phyloP scores from a whole-genome alignment of 92 coral and sea anemone species.

The Nematostella vectensis region DNA sequence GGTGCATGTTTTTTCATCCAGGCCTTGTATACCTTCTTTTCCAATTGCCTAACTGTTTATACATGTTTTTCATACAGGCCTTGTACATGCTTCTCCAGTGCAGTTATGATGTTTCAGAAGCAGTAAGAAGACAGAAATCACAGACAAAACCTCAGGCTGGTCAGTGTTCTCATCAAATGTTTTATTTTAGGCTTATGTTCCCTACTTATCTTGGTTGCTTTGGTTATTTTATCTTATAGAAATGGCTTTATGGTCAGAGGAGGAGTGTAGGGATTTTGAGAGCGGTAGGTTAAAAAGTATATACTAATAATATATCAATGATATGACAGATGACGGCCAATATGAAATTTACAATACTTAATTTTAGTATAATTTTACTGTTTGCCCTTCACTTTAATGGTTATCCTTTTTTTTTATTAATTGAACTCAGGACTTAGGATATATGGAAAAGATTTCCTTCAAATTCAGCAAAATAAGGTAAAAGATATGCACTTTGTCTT shows the following conservation, averaged over 20 bases:
- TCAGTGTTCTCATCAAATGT: conserved; percentile 10
- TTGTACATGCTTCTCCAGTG: conserved; percentile 90
- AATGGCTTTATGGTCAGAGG: conserved; percentile 99
- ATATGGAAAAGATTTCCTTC: conserved; percentile 89
- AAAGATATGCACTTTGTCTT: background rate
- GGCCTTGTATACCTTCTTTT: too few species aligned
- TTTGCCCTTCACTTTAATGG: too few species aligned
- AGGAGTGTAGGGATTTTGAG: conserved; percentile 97
- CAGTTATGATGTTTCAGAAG: conserved; percentile 72
- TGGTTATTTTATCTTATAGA: conserved; percentile 29
- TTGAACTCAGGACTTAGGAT: conserved; percentile 82
- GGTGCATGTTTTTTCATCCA: too few species aligned
- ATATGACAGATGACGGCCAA: background rate
- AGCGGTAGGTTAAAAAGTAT: conserved; percentile 56
- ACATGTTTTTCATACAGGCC: too few species aligned
- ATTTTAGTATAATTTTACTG: too few species aligned
- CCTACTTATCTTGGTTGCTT: too few species aligned
- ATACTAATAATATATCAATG: background rate
- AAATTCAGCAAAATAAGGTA: conserved; percentile 91
- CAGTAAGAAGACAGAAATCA: conserved; percentile 59
- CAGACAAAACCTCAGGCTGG: conserved; percentile 96
- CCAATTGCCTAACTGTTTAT: too few species aligned
- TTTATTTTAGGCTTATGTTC: background rate
- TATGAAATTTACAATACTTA: background rate
- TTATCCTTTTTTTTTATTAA: too few species aligned